Evolutionary conservation across 1,140 invertebrate species (phyloP).

Genomic region (Carposina sasakii): DNA sequence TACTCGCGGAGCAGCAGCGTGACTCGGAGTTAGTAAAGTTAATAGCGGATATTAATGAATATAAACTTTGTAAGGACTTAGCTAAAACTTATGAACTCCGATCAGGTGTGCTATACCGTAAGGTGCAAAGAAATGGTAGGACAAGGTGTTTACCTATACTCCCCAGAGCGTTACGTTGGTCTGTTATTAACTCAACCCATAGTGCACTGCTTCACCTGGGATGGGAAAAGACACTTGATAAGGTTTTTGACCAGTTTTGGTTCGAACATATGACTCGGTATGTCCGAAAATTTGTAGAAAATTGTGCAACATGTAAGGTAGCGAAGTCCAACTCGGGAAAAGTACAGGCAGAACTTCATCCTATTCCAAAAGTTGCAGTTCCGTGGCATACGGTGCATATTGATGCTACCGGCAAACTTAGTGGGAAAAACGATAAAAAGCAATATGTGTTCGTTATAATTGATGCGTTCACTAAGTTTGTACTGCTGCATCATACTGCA

Average conservation of each 20-base stretch:
- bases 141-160: conserved; percentile 27
- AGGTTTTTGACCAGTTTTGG: background rate
- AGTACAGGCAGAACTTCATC: background rate
- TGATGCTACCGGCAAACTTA: conserved; percentile 16
- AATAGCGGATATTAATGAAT: background rate
- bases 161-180: conserved; percentile 23
- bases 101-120: background rate
- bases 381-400: background rate
- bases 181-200: conserved; percentile 36
- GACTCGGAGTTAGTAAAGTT: background rate
- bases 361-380: background rate
- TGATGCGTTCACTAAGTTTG: conserved; percentile 27
- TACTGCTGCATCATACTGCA: conserved; percentile 15
- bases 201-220: conserved; percentile 10
- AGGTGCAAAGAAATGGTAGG: background rate
- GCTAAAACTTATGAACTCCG: background rate
- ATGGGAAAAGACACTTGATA: conserved; percentile 8
- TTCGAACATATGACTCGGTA: background rate
- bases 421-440: conserved; percentile 17
- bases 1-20: background rate
- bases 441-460: conserved; percentile 23
- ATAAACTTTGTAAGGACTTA: background rate
- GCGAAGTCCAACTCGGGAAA: conserved; percentile 25
- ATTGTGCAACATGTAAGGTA: conserved; percentile 28
- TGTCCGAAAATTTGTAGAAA: conserved; percentile 4